Conservation (phyloP, 2,888 invertebrate genomes). For the Chrysolina americana region DNA sequence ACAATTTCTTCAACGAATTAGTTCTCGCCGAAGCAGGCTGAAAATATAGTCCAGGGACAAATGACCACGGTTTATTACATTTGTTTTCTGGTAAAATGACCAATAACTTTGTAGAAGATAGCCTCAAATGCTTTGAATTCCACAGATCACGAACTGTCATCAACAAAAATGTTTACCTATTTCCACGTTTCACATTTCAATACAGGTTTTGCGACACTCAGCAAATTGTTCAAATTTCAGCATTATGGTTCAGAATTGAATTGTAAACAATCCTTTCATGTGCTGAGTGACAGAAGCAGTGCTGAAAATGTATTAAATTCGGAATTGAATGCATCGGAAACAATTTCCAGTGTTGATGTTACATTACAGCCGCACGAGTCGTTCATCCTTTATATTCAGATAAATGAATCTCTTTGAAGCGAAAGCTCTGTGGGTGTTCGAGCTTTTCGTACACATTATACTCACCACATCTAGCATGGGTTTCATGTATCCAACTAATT, state of each 20-base stretch:
- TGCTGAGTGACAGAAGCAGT: slow-evolving; percentile 1
- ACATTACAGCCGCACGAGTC: slow-evolving; percentile 4
- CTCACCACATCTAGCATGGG: no score
- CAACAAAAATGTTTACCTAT: neutral
- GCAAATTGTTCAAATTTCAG: neutral
- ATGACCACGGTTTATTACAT: no score
- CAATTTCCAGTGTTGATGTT: slow-evolving; percentile 5
- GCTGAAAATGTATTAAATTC: neutral
- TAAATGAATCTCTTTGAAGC: neutral
- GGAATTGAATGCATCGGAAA: neutral
- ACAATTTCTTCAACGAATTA: no score
- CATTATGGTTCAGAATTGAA: neutral
- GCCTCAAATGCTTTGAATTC: no score
- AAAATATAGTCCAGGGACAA: no score
- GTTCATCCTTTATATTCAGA: neutral
- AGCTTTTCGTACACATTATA: no score
- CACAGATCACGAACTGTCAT: no score
- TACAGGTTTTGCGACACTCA: neutral
- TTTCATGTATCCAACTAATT: no score
- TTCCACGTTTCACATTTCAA: neutral
- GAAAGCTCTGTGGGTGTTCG: no score
- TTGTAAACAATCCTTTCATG: neutral
- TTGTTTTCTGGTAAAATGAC: no score
- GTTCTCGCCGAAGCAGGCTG: no score
- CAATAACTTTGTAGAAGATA: no score